Conservation (phyloP, 1,140 invertebrate species). For the Neuroterus valhalla region DNA sequence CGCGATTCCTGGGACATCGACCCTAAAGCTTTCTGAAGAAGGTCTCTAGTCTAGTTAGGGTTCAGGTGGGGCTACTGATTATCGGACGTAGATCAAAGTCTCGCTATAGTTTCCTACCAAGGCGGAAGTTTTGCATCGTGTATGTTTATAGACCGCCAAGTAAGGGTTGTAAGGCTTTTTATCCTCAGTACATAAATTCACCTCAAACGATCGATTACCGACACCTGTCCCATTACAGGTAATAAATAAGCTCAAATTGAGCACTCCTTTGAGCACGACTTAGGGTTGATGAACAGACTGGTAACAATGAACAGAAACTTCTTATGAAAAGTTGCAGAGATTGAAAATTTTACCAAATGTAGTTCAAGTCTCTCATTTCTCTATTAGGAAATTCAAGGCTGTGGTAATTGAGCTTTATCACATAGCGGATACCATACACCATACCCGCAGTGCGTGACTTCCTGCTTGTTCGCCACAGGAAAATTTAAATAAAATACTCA, state of each 20-base stretch:
- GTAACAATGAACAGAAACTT: too few relatives aligned
- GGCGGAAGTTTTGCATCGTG: constrained; percentile 18
- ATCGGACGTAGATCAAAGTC: constrained; percentile 22
- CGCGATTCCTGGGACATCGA: constrained; percentile 52
- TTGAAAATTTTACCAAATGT: too few relatives aligned
- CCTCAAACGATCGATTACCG: constrained; percentile 9
- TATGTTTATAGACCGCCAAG: constrained; percentile 17
- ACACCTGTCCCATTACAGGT: not conserved
- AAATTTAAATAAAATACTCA: too few relatives aligned
- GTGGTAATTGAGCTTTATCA: too few relatives aligned
- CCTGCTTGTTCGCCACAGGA: too few relatives aligned
- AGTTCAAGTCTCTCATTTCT: too few relatives aligned
- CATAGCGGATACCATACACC: too few relatives aligned
- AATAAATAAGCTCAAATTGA: constrained; percentile 3
- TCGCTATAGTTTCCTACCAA: not conserved
- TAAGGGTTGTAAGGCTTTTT: constrained; percentile 7
- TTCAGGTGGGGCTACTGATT: constrained; percentile 3
- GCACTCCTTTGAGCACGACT: not conserved
- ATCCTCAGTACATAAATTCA: constrained; percentile 8
- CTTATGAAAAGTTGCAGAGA: too few relatives aligned
- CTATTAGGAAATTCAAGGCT: too few relatives aligned
- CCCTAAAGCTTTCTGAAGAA: constrained; percentile 53
- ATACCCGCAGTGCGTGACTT: too few relatives aligned
- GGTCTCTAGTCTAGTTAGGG: constrained; percentile 18
- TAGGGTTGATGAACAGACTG: too few relatives aligned